These are phyloP conservation scores for Papilio machaon DNA, from an alignment of 1,140 invertebrate genomes.

Conservation along the genomic window DNA sequence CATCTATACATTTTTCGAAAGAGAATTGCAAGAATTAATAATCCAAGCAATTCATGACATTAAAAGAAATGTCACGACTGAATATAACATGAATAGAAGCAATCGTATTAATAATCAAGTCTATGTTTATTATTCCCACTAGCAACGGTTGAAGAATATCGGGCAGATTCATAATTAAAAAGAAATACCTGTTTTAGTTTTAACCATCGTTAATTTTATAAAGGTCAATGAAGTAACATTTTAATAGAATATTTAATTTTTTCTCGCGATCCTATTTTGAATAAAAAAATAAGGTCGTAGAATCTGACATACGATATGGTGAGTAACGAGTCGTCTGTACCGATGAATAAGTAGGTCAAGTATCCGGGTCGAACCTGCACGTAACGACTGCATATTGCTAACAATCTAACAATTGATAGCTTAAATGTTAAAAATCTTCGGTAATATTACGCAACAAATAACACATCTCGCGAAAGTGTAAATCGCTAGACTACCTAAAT, in stretches of 20 bases:
- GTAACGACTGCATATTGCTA: slow-evolving; percentile 66
- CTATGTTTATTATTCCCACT: slow-evolving; percentile 24
- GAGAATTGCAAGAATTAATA: slow-evolving; percentile 1
- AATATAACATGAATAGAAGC: slow-evolving; percentile 7
- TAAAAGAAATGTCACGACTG: slow-evolving; percentile 28
- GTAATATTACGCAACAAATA: slow-evolving; percentile 57
- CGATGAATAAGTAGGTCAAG: slow-evolving; percentile 49
- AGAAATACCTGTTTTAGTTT: slow-evolving; percentile 27
- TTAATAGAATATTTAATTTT: slow-evolving; percentile 23
- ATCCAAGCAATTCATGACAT: slow-evolving; percentile 15
- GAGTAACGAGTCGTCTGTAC: slow-evolving; percentile 31
- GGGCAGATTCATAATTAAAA: slow-evolving; percentile 29
- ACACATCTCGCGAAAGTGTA: slow-evolving; percentile 62
- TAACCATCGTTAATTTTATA: slow-evolving; percentile 28
- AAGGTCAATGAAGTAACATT: slow-evolving; percentile 35
- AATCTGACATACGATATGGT: slow-evolving; percentile 24
- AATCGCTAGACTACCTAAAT: slow-evolving; percentile 50
- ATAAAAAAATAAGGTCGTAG: slow-evolving; percentile 24
- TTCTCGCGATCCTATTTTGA: slow-evolving; percentile 26
- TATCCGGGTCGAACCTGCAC: slow-evolving; percentile 62
- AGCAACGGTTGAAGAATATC: neutral
- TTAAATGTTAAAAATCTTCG: slow-evolving; percentile 66
- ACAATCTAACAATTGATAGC: slow-evolving; percentile 61
- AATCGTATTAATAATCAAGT: slow-evolving; percentile 23
- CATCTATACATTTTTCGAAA: neutral